These are phyloP conservation scores for Stichodactyla helianthus DNA, from an alignment of 64 coral and sea anemone species.

Conservation along the genomic window DNA sequence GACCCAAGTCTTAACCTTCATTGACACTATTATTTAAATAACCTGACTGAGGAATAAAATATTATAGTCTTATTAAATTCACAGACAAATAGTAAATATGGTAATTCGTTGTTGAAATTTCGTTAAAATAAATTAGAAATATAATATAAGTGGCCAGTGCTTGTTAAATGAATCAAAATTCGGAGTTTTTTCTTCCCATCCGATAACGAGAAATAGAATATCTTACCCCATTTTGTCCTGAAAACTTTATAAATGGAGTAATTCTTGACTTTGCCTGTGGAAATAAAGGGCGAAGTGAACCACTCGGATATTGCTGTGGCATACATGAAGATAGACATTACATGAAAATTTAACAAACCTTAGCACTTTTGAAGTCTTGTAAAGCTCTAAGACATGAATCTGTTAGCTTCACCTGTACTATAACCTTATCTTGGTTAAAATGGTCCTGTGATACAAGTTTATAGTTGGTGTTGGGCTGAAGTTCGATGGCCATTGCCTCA, in stretches of 20 bases:
- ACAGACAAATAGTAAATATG: conserved; percentile 14
- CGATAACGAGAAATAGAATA: background rate
- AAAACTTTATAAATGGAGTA: conserved; percentile 65
- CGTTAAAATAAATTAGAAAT: background rate
- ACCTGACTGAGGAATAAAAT: background rate
- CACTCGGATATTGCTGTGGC: background rate
- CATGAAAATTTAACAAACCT: conserved; percentile 54
- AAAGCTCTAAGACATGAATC: conserved; percentile 85
- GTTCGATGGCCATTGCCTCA: conserved; percentile 75
- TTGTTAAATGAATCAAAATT: background rate
- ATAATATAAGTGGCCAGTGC: background rate
- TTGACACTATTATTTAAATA: background rate
- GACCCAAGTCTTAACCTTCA: background rate
- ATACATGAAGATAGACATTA: background rate
- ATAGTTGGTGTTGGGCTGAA: conserved; percentile 72
- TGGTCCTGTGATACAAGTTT: conserved; percentile 73
- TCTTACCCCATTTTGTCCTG: conserved; percentile 73
- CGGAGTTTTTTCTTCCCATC: background rate
- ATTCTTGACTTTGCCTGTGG: conserved; percentile 43
- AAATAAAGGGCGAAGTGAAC: conserved; percentile 31
- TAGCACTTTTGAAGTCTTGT: conserved; percentile 58
- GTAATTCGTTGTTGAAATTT: conserved; percentile 39
- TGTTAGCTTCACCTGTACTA: conserved; percentile 85
- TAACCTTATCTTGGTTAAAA: conserved; percentile 48
- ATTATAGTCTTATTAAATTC: background rate